A percentile compares a stretch with the other conserved stretches of the same genome.
These are phyloP conservation scores for Icerya purchasi DNA, from an alignment of 2,888 invertebrate species.

Conservation along the genomic window DNA sequence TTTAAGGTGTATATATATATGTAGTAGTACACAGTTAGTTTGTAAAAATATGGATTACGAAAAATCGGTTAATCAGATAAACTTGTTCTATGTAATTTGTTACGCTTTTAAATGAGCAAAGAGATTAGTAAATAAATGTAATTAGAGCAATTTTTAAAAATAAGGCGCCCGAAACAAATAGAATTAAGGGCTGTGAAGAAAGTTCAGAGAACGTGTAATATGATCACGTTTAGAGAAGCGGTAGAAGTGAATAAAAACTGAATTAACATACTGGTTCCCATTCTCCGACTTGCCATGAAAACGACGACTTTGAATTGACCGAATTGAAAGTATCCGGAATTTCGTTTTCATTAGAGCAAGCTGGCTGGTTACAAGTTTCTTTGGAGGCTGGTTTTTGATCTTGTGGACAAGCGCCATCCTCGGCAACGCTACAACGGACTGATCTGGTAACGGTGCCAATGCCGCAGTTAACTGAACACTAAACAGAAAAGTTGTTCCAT, in stretches of 20 bases:
- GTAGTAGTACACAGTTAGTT: too few species aligned
- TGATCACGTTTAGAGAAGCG: background rate
- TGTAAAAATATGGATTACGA: too few species aligned
- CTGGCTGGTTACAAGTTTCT: slow-evolving; percentile 17
- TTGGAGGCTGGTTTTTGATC: slow-evolving; percentile 17
- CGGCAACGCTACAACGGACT: slow-evolving; percentile 24
- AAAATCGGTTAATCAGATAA: too few species aligned
- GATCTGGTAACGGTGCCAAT: slow-evolving; percentile 27
- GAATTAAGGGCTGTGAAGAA: too few species aligned
- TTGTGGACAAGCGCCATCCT: slow-evolving; percentile 15
- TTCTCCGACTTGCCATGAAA: slow-evolving; percentile 26
- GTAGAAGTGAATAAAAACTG: background rate
- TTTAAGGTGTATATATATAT: too few species aligned
- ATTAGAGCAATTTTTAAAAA: too few species aligned
- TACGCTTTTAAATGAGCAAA: too few species aligned
- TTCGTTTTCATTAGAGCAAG: slow-evolving; percentile 18
- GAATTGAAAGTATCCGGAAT: slow-evolving; percentile 13
- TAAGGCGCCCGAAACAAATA: too few species aligned
- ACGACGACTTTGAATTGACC: slow-evolving; percentile 15
- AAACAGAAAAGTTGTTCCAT: too few species aligned
- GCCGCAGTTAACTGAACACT: slow-evolving; percentile 31
- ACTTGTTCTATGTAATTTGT: too few species aligned
- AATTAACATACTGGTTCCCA: slow-evolving; percentile 28
- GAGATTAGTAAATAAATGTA: too few species aligned
- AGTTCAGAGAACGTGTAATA: background rate